Base-by-base conservation (phyloP, 1,140 invertebrate species). In the Pseudobourletiella spinata region DNA sequence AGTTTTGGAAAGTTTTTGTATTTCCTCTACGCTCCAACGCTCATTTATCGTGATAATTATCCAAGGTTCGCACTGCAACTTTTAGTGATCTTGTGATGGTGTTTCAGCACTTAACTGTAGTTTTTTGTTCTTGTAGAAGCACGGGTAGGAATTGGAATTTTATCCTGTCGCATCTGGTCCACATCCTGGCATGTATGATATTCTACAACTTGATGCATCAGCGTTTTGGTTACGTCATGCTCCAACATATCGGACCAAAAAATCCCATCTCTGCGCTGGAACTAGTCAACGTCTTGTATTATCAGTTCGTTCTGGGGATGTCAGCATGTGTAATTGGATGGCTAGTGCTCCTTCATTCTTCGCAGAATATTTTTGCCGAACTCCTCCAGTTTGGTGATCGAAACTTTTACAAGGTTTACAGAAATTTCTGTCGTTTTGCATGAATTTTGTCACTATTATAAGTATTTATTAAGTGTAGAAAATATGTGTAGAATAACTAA, bases 351-450 rank as follows among this genome's bases (percentile, higher is more conserved):
- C 74, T 95, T 1, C 91, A 96, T 73, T 83, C 84, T 0, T 93
- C 88, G 86, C 78, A 89, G 70, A 96, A 95, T 76, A 85, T 86
- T 16, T 88, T 84, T 71, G 88, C 89, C 3, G 92, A 96, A 76
- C 80, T 94, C 73, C 70, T 93, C 14, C 79, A 79, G 54, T 96
- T 96, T 75, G 88, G 83, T 2, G 91, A 95, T 74, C 78, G 89
- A 62, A 79, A 84, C 70, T 92, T 91, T 75, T 91, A 92, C 71
- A 83, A 83, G 76, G 85, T 86, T 76, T 71, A 64, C n/a, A n/a
- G n/a, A n/a, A n/a, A n/a, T n/a, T n/a, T n/a, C n/a, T n/a, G n/a
- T n/a, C n/a, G n/a, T n/a, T n/a, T n/a, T n/a, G n/a, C n/a, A n/a
- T n/a, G n/a, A n/a, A n/a, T n/a, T n/a, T n/a, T n/a, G n/a, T n/a